Evolutionary conservation across 2,797 vertebrate genomes (phyloP).

Genomic region (Intellagama lesueurii): DNA sequence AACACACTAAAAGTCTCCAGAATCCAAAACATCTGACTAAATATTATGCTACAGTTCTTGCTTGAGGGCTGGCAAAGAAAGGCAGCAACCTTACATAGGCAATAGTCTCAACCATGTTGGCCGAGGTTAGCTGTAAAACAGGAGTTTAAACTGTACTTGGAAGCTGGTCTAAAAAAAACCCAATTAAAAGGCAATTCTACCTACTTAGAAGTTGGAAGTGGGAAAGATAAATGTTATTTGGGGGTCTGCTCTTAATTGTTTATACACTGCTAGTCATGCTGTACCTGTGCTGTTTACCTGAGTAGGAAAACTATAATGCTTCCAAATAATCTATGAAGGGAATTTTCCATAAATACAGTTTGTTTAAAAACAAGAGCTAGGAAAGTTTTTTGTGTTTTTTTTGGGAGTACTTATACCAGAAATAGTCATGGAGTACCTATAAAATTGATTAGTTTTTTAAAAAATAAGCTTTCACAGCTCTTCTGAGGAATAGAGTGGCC

Average conservation of each 20-base stretch:
- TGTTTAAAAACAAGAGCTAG: not conserved
- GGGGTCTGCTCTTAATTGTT: too few relatives aligned
- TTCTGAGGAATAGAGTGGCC: too few relatives aligned
- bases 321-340: not conserved
- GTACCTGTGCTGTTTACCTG: not conserved
- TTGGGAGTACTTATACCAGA: not conserved
- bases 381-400: not conserved
- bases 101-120: not conserved
- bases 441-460: too few relatives aligned
- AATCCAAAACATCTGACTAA: too few relatives aligned
- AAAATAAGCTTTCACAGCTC: too few relatives aligned
- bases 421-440: too few relatives aligned
- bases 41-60: too few relatives aligned
- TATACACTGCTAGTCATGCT: not conserved
- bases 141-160: not conserved
- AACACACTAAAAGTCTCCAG: too few relatives aligned
- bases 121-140: not conserved
- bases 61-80: not conserved
- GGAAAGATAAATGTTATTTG: too few relatives aligned
- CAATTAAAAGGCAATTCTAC: too few relatives aligned
- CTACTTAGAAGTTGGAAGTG: too few relatives aligned
- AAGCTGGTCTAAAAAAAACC: too few relatives aligned
- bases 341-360: not conserved
- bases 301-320: not conserved
- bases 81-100: not conserved